phyloP scores from a whole-genome alignment of 2,113 vertebrate genomes.

The Apistogramma diplotaenia region DNA sequence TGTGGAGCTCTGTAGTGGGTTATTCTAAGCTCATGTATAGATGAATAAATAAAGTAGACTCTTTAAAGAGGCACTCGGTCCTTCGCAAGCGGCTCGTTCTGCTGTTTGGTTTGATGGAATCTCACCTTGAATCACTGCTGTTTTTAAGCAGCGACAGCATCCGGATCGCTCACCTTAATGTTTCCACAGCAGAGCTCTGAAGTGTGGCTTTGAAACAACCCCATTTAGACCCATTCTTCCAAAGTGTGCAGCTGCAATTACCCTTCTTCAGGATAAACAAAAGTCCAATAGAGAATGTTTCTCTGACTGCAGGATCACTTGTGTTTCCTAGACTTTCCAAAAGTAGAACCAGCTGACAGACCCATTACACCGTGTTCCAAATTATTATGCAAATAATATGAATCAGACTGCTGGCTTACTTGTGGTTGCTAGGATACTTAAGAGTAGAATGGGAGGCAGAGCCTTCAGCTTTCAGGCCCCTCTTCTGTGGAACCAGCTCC shows the following conservation, averaged over 20 bases:
- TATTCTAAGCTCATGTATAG: too few species aligned
- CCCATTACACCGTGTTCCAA: too few species aligned
- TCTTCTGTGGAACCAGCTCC: not conserved
- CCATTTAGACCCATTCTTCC: fast-evolving
- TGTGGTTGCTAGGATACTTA: too few species aligned
- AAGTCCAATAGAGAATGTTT: not conserved
- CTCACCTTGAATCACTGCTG: too few species aligned
- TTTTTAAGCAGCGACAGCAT: not conserved
- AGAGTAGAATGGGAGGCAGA: not conserved
- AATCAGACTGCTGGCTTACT: too few species aligned
- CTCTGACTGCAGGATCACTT: not conserved
- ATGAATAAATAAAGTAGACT: too few species aligned
- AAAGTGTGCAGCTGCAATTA: not conserved
- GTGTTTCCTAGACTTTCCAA: not conserved
- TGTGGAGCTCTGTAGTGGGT: too few species aligned
- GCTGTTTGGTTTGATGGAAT: too few species aligned
- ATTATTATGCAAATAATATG: too few species aligned
- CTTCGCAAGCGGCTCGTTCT: too few species aligned
- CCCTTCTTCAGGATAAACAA: fast-evolving
- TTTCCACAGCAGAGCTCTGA: not conserved
- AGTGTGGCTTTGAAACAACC: not conserved
- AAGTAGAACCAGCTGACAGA: not conserved
- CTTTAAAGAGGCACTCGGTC: too few species aligned
- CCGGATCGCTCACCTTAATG: too few species aligned
- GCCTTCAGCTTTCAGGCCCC: not conserved